A percentile compares a stretch with the other conserved stretches of the same genome.
Evolutionary conservation across 2,797 vertebrate genomes (phyloP).

Genomic region (Sebastiscus albofasciatus): DNA sequence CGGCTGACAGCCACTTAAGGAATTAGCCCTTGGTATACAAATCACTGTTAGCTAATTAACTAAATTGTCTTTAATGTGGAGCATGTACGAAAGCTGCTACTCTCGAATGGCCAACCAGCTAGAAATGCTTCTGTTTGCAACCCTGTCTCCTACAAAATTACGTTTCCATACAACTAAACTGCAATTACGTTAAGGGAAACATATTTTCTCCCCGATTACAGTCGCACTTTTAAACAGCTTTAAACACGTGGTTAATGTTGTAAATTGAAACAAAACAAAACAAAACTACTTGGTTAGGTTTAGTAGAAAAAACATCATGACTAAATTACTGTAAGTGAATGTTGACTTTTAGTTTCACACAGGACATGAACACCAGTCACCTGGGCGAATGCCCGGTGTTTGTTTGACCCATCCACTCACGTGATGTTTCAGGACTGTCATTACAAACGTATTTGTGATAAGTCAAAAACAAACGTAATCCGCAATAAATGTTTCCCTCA

Average conservation of each 20-base stretch:
- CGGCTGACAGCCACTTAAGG: slow-evolving; percentile 76
- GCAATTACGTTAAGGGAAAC: too few relatives aligned
- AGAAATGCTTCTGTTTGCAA: slow-evolving; percentile 37
- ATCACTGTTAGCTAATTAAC: slow-evolving; percentile 77
- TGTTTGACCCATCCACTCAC: neutral
- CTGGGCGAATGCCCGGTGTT: neutral
- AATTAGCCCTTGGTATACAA: slow-evolving; percentile 73
- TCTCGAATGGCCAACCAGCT: slow-evolving; percentile 52
- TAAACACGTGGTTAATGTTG: neutral
- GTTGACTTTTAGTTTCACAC: too few relatives aligned
- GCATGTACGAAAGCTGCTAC: slow-evolving; percentile 42
- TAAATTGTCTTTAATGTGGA: slow-evolving; percentile 78
- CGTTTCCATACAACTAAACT: too few relatives aligned
- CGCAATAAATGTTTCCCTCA: too few relatives aligned
- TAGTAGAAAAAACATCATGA: neutral
- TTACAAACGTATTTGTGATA: neutral
- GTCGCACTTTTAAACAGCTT: neutral
- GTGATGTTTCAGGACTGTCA: neutral
- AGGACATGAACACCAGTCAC: too few relatives aligned
- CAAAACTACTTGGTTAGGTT: neutral
- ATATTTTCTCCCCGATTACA: neutral
- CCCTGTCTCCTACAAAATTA: neutral
- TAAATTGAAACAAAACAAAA: neutral
- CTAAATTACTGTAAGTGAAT: too few relatives aligned
- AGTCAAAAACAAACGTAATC: accelerated